Percentiles rank a stretch among this genome's conserved stretches.
Conservation (phyloP, 2,113 vertebrate genomes). For the Nesoenas mayeri region DNA sequence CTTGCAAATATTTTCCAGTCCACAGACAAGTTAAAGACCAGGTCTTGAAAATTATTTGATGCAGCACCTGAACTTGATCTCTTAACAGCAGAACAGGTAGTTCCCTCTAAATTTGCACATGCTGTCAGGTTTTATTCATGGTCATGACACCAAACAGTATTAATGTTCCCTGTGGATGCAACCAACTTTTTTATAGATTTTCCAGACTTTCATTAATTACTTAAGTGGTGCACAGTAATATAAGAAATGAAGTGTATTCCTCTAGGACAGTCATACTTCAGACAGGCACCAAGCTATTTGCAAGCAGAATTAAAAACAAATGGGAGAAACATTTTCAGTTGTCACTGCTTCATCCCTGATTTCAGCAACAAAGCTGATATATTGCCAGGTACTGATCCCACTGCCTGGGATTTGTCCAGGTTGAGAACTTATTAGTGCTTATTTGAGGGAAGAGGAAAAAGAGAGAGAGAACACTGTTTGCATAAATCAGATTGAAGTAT, state of each 20-base stretch:
- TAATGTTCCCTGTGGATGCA: constrained; percentile 5
- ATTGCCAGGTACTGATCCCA: constrained; percentile 10
- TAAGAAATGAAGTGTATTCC: background rate
- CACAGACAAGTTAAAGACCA: background rate
- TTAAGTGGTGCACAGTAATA: background rate
- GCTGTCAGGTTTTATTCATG: constrained; percentile 36
- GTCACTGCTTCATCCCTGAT: background rate
- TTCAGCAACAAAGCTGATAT: constrained; percentile 16
- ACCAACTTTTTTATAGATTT: constrained; percentile 19
- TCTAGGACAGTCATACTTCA: background rate
- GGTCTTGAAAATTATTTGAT: background rate
- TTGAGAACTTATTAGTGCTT: constrained; percentile 26
- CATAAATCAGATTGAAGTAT: constrained; percentile 60
- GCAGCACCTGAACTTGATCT: background rate
- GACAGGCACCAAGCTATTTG: background rate
- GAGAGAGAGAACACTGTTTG: constrained; percentile 5
- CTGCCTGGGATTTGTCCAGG: constrained; percentile 32
- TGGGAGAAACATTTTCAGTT: background rate
- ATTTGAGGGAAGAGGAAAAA: background rate
- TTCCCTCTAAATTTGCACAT: background rate
- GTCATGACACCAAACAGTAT: background rate
- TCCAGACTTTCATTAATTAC: constrained; percentile 23
- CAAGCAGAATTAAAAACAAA: constrained; percentile 12
- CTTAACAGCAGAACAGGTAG: background rate
- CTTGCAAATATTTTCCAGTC: constrained; percentile 12